Evolutionary conservation across 2,113 vertebrate species (phyloP).

Genomic region (Atherinomorus stipes): DNA sequence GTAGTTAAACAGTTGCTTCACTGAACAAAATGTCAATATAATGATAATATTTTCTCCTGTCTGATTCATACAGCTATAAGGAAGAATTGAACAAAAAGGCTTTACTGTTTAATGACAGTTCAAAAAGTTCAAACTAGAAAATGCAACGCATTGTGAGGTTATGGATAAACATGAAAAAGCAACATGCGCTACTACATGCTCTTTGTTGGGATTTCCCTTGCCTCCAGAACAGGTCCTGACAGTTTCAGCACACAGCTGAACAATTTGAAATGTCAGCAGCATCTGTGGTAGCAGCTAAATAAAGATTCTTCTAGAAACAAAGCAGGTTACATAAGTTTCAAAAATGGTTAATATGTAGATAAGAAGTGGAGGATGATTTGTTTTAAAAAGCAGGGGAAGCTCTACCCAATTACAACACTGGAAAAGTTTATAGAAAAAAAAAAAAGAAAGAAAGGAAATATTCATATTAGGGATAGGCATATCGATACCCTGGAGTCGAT

Average conservation of each 20-base stretch:
- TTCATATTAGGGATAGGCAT: too few species aligned
- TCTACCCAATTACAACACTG: neutral
- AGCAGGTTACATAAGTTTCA: neutral
- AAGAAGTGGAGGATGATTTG: neutral
- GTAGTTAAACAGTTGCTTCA: neutral
- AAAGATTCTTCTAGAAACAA: constrained; percentile 20
- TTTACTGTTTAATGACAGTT: neutral
- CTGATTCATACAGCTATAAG: neutral
- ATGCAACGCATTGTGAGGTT: neutral
- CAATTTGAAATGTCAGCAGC: constrained; percentile 22
- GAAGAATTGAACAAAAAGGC: too few species aligned
- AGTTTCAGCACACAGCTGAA: constrained; percentile 27
- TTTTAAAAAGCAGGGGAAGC: neutral
- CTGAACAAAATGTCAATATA: neutral
- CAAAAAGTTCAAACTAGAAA: too few species aligned
- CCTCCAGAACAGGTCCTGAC: constrained; percentile 13
- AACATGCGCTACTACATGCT: neutral
- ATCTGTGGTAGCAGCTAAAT: constrained; percentile 42
- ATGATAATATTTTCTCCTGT: neutral
- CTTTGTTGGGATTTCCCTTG: neutral
- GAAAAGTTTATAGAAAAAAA: too few species aligned
- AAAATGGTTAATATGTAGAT: neutral
- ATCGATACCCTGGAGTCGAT: too few species aligned
- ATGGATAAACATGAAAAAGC: neutral
- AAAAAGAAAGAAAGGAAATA: too few species aligned